Evolutionary conservation across 1,140 invertebrate genomes (phyloP), one percentile per base, ranked within the genome.

Genomic region (Medauroidea extradentata): DNA sequence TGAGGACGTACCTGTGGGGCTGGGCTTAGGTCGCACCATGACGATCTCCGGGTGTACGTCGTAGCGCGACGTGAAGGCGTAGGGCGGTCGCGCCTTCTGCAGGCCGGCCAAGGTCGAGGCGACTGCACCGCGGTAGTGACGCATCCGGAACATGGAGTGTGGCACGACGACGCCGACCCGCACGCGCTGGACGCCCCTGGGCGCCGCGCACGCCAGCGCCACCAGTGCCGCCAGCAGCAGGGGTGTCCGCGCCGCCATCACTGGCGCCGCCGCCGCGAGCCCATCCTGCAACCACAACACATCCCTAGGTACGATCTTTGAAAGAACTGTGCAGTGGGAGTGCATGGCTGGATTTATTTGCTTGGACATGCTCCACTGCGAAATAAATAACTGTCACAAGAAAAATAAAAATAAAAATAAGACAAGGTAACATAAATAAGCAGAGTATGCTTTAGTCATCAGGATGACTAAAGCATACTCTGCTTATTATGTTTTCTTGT

Each of bases 11-110:
- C 88, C 84, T 73, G 83, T 90, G 48, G 89, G 89, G 77, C 85
- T 90, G 34, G 89, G 88, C 52, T 85, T 88, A 59, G 90, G 77
- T 65, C 83, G 83, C 67, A 87, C 83, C 82, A 87, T 89, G 56
- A 78, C 81, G 66, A 86, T 83, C 64, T 82, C 81, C 62, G 86
- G 82, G 64, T 84, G 81, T 57, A 89, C 81, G 65, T 84, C 85
- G 73, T 86, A 85, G 64, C 79, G 78, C 67, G 85, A 83, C 69
- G 88, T 80, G 78, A 21, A 73, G 70, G 51, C 73, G 71, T 53
- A 21, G 13, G 25, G 73, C 72, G 57, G 71, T 77, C 56, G 73
- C 25, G 61, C 54, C 59, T 67, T 77, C 62, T 83, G 82, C 41
- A 90, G 75, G 63, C 78, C 77, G 42, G 79, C 77, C 51, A 88